phyloP scores from a whole-genome alignment of 2,888 invertebrate species.

The Apeira syringaria region DNA sequence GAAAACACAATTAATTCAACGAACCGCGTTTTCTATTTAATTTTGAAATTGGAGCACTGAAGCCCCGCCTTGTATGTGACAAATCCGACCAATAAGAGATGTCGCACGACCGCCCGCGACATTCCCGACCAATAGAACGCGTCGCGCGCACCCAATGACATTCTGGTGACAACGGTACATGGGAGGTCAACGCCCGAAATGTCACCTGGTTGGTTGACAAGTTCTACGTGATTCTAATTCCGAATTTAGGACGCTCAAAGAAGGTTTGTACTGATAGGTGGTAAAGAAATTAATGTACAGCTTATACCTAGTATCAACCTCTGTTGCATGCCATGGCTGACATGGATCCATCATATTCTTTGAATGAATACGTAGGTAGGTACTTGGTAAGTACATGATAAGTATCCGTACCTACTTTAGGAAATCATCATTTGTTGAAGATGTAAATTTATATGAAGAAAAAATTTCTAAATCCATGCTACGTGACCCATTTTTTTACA shows the following conservation, averaged over 20 bases:
- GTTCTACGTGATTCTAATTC: constrained; percentile 17
- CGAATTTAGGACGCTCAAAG: constrained; percentile 5
- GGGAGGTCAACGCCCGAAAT: constrained; percentile 62
- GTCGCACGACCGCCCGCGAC: constrained; percentile 77
- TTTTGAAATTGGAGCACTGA: constrained; percentile 56
- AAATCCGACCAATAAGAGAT: constrained; percentile 68
- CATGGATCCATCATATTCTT: no score
- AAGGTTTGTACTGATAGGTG: no score
- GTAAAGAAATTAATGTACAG: no score
- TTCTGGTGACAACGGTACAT: constrained; percentile 68
- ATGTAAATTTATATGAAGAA: no score
- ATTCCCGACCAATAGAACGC: constrained; percentile 60
- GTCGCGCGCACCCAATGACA: constrained; percentile 75
- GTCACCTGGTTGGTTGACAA: constrained; percentile 47
- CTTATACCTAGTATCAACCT: no score
- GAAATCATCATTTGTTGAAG: no score
- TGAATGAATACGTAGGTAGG: no score
- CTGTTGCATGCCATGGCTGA: no score
- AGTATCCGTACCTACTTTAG: no score
- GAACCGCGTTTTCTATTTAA: constrained; percentile 34
- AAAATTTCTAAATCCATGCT: no score
- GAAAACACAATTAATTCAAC: constrained; percentile 3
- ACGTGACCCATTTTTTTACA: no score
- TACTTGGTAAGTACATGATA: no score
- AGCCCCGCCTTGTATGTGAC: constrained; percentile 67